Conservation (phyloP, 2,113 vertebrate genomes). For the Rutilus rutilus region DNA sequence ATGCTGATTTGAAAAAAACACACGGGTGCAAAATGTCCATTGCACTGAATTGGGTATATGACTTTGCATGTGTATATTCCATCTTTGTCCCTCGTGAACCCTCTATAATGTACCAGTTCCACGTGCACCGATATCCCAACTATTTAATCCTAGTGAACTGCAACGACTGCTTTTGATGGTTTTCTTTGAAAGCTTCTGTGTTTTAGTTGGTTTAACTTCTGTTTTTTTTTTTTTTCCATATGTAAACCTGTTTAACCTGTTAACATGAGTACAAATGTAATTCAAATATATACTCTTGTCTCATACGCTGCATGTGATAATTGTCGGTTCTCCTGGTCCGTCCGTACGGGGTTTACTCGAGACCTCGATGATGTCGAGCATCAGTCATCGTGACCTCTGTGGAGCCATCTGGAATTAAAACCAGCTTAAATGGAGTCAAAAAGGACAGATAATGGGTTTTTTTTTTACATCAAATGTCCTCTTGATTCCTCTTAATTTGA, state of each 20-base stretch:
- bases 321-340: not conserved
- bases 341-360: not conserved
- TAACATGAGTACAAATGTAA: constrained; percentile 73
- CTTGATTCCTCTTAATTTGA: constrained; percentile 10
- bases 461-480: not conserved
- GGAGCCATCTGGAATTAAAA: not conserved
- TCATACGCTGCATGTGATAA: not conserved
- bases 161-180: constrained; percentile 30
- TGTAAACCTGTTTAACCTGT: constrained; percentile 51
- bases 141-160: constrained; percentile 30
- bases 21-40: not conserved
- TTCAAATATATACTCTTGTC: constrained; percentile 73
- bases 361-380: no score
- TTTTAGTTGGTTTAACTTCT: constrained; percentile 67
- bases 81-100: constrained; percentile 25
- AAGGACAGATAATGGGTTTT: not conserved
- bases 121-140: not conserved
- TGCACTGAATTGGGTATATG: constrained; percentile 3
- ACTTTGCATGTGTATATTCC: constrained; percentile 27
- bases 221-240: constrained; percentile 71
- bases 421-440: not conserved
- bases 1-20: constrained; percentile 19
- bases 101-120: constrained; percentile 2
- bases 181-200: constrained; percentile 73
- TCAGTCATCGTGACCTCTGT: not conserved